Evolutionary conservation across 2,888 invertebrate species (phyloP), one percentile per base, ranked within the genome.

Genomic region (Theretra japonica): DNA sequence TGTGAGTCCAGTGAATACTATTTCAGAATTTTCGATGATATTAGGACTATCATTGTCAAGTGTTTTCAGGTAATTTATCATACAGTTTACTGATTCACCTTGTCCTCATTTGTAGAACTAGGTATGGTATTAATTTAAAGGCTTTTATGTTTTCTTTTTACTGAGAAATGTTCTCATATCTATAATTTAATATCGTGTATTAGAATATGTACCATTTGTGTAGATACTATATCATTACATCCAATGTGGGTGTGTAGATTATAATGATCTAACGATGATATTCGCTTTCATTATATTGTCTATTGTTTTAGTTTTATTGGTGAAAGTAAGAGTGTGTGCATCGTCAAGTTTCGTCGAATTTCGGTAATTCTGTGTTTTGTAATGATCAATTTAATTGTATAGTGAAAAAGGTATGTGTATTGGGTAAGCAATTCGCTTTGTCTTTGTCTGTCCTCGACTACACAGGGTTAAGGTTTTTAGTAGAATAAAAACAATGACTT

Each of bases 51-150:
- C 41, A 41, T 11, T 41, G 11, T 41, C 11, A 11, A 2, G 11
- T 41, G 11, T 11, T 41, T 41, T 41, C 2, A 41, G 41, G 41
- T 41, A 11, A 41, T 41, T 41, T 41, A 41, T 41, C 0, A 41
- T 41, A 41, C 2, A 11, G 11, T 15, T 41, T 11, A 11, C 94
- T 89, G 95, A 95, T 95, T 94, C 94, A 53, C 19, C 5, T 53
- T 41, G 41, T 41, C 2, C 41, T 15, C 1, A 41, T 41, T 41
- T 41, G 0, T 41, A 41, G 2, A 41, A 11, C 2, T 15, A 11
- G 11, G 41, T 41, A 4, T 41, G 33, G 1, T 33, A 33, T 8
- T 8, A 33, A 11, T 33, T 8, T 8, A 8, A 41, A 15, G 11
- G 11, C 41, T 41, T 41, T 41, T 41, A 33, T 33, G 41, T 15